These are phyloP conservation scores for Nebria salina DNA, from an alignment of 2,888 invertebrate genomes.

Conservation along the genomic window DNA sequence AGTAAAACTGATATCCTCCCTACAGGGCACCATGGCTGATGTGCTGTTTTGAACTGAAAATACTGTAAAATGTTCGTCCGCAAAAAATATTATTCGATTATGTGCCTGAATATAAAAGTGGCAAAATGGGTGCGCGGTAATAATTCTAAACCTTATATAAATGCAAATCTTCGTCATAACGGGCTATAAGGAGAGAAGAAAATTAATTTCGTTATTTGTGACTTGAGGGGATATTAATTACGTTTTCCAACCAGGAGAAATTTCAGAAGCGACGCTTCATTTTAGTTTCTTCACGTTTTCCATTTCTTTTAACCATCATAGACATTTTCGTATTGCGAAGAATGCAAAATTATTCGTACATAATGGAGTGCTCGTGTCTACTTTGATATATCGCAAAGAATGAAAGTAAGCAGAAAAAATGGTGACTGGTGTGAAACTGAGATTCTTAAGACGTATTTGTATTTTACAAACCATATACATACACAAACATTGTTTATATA, in stretches of 20 bases:
- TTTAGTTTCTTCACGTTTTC: conserved; percentile 33
- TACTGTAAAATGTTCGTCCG: neutral
- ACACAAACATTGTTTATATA: too few species aligned
- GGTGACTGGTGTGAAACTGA: neutral
- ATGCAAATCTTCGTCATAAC: conserved; percentile 45
- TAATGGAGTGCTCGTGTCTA: neutral
- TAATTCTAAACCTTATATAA: conserved; percentile 44
- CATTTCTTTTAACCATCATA: neutral
- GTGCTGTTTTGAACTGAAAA: neutral
- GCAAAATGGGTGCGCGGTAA: conserved; percentile 35
- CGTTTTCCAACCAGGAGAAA: conserved; percentile 27
- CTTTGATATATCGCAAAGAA: neutral
- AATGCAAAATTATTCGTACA: neutral
- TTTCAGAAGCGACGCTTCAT: conserved; percentile 33
- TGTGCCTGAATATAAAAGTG: conserved; percentile 40
- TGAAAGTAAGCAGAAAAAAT: neutral
- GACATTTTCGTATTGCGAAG: neutral
- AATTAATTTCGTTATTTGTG: conserved; percentile 45
- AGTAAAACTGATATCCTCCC: neutral
- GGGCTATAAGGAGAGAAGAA: conserved; percentile 28
- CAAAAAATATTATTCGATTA: conserved; percentile 42
- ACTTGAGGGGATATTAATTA: conserved; percentile 43
- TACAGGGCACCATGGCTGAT: neutral
- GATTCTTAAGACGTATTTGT: neutral
- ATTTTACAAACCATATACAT: too few species aligned